Conservation (phyloP, 2,888 invertebrate genomes). For the Spisula solida region DNA sequence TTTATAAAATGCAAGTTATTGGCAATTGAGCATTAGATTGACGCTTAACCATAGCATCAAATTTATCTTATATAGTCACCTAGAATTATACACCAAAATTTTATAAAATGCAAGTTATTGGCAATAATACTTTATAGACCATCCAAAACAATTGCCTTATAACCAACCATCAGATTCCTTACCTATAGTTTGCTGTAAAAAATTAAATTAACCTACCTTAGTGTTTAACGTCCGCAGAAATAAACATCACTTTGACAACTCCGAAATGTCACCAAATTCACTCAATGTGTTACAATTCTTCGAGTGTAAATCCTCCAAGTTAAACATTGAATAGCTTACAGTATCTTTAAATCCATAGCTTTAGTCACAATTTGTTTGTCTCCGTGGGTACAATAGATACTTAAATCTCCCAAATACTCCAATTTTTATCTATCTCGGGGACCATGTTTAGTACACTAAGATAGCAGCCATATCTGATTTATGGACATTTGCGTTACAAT, state of each 20-base stretch:
- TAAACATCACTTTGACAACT: slow-evolving; percentile 3
- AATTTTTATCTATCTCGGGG: not conserved
- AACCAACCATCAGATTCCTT: too few relatives aligned
- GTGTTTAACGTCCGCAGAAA: not conserved
- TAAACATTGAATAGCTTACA: not conserved
- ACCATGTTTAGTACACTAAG: not conserved
- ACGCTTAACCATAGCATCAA: too few relatives aligned
- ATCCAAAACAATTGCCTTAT: too few relatives aligned
- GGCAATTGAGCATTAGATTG: too few relatives aligned
- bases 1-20: too few relatives aligned
- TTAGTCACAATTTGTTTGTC: not conserved
- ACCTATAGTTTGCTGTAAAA: not conserved
- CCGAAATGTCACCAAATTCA: not conserved
- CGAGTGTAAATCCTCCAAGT: not conserved
- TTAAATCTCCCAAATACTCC: not conserved
- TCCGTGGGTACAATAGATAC: not conserved
- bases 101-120: too few relatives aligned
- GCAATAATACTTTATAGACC: too few relatives aligned
- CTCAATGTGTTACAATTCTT: not conserved
- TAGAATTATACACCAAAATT: too few relatives aligned
- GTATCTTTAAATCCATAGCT: not conserved
- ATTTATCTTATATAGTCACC: too few relatives aligned
- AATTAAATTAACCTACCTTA: slow-evolving; percentile 10
- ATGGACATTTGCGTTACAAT: not conserved
- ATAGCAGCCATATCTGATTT: not conserved